These are phyloP conservation scores for Athripsodes cinereus DNA, from an alignment of 2,888 invertebrate species.

Conservation along the genomic window DNA sequence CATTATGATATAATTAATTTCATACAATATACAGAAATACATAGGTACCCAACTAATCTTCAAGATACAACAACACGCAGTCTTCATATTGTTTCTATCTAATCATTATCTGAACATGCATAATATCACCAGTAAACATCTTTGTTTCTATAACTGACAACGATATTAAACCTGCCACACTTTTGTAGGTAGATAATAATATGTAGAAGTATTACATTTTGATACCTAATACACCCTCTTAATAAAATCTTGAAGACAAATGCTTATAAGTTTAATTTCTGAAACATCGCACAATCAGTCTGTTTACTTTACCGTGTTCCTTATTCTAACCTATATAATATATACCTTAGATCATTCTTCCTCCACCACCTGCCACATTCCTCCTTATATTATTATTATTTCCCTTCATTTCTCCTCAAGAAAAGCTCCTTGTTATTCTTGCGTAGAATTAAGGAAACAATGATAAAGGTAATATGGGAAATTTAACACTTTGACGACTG, in stretches of 20 bases:
- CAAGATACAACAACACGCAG: too few relatives aligned
- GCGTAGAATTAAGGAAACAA: constrained; percentile 26
- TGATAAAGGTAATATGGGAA: constrained; percentile 26
- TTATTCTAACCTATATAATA: neutral
- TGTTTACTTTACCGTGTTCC: constrained; percentile 17
- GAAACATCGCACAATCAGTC: constrained; percentile 21
- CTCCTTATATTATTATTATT: neutral
- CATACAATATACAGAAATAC: too few relatives aligned
- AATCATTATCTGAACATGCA: too few relatives aligned
- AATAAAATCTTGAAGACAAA: constrained; percentile 14
- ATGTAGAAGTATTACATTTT: too few relatives aligned
- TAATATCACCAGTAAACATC: constrained; percentile 1
- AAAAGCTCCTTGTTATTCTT: constrained; percentile 25
- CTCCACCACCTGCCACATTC: neutral
- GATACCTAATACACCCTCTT: too few relatives aligned
- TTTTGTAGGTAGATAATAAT: too few relatives aligned
- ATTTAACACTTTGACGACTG: constrained; percentile 3
- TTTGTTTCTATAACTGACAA: constrained; percentile 10
- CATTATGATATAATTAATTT: too few relatives aligned
- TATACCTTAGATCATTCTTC: too few relatives aligned
- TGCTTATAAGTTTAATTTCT: constrained; percentile 25
- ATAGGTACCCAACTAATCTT: too few relatives aligned
- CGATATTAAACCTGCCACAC: constrained; percentile 23
- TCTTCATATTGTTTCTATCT: too few relatives aligned
- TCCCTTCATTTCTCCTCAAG: constrained; percentile 5